Conservation (phyloP, 2,113 vertebrate species). For the Poicephalus meyeri region DNA sequence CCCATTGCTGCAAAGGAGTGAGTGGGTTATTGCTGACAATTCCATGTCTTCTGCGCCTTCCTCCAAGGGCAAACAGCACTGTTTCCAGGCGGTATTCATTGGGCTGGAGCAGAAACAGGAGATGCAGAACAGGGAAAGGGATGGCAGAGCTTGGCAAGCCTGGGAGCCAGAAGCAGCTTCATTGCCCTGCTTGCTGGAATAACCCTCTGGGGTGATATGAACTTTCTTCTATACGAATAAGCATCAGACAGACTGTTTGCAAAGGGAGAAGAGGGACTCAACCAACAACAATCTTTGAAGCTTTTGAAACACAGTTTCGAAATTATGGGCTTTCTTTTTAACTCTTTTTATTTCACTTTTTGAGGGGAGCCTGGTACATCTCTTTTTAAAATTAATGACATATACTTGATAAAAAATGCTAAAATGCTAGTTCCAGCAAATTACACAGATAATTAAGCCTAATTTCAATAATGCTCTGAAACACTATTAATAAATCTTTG, state of each 20-base stretch:
- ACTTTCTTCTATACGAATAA: background rate
- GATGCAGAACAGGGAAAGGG: background rate
- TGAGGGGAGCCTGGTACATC: slow-evolving; percentile 50
- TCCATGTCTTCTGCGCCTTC: background rate
- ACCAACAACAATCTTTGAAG: background rate
- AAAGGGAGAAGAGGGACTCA: background rate
- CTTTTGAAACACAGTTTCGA: slow-evolving; percentile 1
- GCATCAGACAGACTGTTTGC: background rate
- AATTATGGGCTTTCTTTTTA: background rate
- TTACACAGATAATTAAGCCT: slow-evolving; percentile 79
- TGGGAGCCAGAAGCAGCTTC: background rate
- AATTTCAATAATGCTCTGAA: slow-evolving; percentile 75
- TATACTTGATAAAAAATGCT: slow-evolving; percentile 74
- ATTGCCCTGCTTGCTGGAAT: background rate
- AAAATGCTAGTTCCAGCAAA: slow-evolving; percentile 76
- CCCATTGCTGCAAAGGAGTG: background rate
- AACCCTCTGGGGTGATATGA: background rate
- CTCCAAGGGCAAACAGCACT: background rate
- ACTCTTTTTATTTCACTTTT: background rate
- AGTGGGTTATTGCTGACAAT: background rate
- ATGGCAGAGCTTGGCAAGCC: background rate
- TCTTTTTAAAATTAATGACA: slow-evolving; percentile 73
- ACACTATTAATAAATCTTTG: slow-evolving; percentile 74
- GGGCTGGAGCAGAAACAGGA: background rate
- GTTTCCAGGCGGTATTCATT: rapidly evolving